These are phyloP conservation scores for Notarius quadriscutis DNA, from an alignment of 2,113 vertebrate species.

Conservation along the genomic window DNA sequence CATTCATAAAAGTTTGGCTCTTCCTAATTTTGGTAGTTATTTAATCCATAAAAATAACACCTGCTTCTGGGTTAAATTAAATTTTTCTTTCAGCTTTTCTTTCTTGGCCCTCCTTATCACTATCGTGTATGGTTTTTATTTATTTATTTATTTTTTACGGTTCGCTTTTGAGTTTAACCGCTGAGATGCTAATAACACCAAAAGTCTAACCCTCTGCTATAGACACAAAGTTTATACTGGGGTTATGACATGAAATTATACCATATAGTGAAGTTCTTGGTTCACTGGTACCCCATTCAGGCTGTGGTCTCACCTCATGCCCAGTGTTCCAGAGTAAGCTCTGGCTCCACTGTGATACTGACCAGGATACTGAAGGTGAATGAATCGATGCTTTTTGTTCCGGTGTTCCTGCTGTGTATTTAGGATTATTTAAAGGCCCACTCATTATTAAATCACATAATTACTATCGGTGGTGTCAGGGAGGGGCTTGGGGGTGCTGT, in stretches of 20 bases:
- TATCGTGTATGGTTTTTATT: no score
- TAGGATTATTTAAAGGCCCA: not conserved
- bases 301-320: not conserved
- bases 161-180: not conserved
- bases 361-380: not conserved
- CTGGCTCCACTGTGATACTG: not conserved
- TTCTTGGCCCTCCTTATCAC: not conserved
- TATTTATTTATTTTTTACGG: no score
- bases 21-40: not conserved
- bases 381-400: not conserved
- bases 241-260: not conserved
- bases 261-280: not conserved
- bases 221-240: not conserved
- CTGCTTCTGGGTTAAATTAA: not conserved
- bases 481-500: no score
- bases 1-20: not conserved
- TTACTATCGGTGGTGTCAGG: not conserved
- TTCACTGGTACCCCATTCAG: not conserved
- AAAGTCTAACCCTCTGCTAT: not conserved
- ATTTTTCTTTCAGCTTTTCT: not conserved
- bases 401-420: slow-evolving; percentile 13
- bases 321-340: not conserved
- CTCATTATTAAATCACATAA: not conserved
- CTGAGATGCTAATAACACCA: not conserved
- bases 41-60: not conserved